Base-by-base conservation (phyloP, 1,140 invertebrate species). In the Pseudomyrmex dendroicus region DNA sequence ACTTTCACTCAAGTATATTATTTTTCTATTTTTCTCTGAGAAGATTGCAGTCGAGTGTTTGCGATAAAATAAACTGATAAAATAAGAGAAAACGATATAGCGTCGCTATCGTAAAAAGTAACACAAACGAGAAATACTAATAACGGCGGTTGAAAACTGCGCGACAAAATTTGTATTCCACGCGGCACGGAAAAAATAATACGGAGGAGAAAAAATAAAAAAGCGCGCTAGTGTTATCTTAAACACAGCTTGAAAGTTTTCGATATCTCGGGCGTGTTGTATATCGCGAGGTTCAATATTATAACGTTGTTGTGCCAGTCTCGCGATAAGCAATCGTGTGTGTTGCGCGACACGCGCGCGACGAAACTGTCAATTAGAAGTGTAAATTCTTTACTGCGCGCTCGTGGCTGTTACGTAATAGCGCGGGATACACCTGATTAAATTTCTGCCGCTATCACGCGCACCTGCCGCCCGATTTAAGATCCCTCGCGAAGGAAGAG, bases 401-500 rank as follows among this genome's bases (percentile, higher is more conserved):
- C 68, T 62, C 78, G 48, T 54, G 78, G 78, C 70, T 54, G 59
- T 74, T 73, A 73, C 1, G 62, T 62, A 73, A 82, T 64, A 13
- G 68, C 48, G 35, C 48, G 35, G 66, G 59, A 64, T 56, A 61
- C 70, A 73, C 52, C 76, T 82, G 77, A 86, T 82, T 86, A 86
- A 86, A 86, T 82, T 73, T 66, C 50, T 50, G 17, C 61, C 48
- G 85, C 76, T 73, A 64, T 86, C 84, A 86, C 25, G 62, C 50
- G 44, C 76, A 73, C 62, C 74, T 86, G 84, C 35, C 15, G 48
- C 20, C 83, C 76, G 85, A 86, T 86, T 73, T 82, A 85, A 86
- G 68, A 82, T 86, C 84, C 83, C 74, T 80, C 56, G 84, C 78
- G 63, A 86, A 35, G 78, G 84, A 86, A 70, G 73, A 44, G 44